Percentiles rank a stretch among this genome's conserved stretches.
phyloP scores from a whole-genome alignment of 2,797 vertebrate genomes.

The Gallirallus australis region DNA sequence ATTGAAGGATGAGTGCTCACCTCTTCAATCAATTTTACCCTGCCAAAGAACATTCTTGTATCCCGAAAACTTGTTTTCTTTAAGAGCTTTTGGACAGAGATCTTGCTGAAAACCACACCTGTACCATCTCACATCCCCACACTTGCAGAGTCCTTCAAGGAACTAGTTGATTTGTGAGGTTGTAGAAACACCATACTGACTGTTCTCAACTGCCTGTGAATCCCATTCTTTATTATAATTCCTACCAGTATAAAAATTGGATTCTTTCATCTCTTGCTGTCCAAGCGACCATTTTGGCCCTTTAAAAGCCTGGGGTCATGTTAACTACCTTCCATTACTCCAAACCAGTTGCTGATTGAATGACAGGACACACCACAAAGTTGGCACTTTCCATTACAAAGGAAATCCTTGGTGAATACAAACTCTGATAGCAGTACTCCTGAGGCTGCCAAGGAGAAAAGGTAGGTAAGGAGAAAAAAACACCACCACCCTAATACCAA shows the following conservation, averaged over 20 bases:
- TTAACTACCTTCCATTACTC: background rate
- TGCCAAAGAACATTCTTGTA: background rate
- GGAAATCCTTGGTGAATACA: background rate
- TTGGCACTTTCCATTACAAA: background rate
- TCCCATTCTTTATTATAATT: background rate
- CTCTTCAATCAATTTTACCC: background rate
- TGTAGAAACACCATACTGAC: background rate
- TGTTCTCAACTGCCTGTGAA: background rate
- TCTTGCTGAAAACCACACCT: background rate
- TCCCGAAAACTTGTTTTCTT: background rate
- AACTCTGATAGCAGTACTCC: background rate
- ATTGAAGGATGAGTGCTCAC: background rate
- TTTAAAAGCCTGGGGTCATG: background rate
- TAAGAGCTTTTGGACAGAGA: background rate
- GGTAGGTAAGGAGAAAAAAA: background rate
- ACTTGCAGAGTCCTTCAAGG: background rate
- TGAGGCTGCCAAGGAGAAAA: background rate
- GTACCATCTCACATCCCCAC: background rate
- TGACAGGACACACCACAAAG: background rate
- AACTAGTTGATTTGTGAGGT: background rate
- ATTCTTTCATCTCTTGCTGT: background rate
- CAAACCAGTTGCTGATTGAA: background rate
- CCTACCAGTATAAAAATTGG: background rate
- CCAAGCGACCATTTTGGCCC: background rate
- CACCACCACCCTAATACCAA: background rate